Evolutionary conservation across 2,888 invertebrate species (phyloP).

Genomic region (Tenthredo scrophulariae): DNA sequence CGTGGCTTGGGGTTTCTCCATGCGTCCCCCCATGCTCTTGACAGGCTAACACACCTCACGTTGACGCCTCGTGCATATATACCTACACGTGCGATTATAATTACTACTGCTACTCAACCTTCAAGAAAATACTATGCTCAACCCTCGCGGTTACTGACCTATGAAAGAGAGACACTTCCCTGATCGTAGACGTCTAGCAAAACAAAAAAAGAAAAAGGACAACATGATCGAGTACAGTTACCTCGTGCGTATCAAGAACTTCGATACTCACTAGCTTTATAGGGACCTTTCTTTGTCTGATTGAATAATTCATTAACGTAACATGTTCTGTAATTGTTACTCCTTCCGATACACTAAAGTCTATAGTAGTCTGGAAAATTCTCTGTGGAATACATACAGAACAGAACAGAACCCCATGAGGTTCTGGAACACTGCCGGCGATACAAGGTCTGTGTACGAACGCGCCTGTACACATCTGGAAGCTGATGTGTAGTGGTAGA

Average conservation of each 20-base stretch:
- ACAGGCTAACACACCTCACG: conserved; percentile 20
- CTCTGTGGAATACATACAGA: background rate
- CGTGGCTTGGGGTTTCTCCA: conserved; percentile 39
- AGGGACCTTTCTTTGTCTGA: background rate
- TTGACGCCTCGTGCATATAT: conserved; percentile 38
- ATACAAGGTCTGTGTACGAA: background rate
- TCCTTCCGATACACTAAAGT: background rate
- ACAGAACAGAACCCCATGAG: no score
- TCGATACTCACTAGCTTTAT: background rate
- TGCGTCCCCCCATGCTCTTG: conserved; percentile 12
- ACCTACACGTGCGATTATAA: conserved; percentile 18
- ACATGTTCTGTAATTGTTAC: background rate
- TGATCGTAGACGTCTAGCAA: background rate
- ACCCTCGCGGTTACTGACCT: conserved; percentile 8
- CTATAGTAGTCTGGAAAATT: background rate
- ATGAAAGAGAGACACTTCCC: background rate
- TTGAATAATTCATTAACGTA: background rate
- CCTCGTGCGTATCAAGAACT: background rate
- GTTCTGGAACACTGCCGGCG: background rate
- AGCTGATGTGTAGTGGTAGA: background rate
- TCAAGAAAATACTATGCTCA: background rate
- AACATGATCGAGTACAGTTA: background rate
- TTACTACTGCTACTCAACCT: conserved; percentile 34
- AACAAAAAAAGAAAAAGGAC: background rate
- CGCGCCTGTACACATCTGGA: background rate